Percentiles rank a stretch among this genome's conserved stretches.
Conservation (phyloP, 2,797 vertebrate species). For the Nothura maculosa region DNA sequence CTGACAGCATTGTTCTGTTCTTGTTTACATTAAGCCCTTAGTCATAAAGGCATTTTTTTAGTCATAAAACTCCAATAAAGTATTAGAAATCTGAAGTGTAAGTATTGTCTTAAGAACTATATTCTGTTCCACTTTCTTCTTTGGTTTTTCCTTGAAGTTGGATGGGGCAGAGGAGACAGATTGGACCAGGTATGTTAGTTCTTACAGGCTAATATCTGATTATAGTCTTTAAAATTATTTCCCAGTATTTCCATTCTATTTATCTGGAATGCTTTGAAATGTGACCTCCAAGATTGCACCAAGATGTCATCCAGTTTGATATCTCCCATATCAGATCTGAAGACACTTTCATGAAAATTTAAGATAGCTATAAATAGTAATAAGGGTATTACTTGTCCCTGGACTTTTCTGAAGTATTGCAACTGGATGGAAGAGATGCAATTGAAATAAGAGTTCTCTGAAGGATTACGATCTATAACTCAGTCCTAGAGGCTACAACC, state of each 20-base stretch:
- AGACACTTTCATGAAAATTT: neutral
- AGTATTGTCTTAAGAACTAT: neutral
- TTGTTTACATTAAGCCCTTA: neutral
- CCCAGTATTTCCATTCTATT: neutral
- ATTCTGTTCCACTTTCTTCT: neutral
- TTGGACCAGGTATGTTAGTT: neutral
- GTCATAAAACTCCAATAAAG: neutral
- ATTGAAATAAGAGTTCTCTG: neutral
- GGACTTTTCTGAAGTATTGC: neutral
- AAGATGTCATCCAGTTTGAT: neutral
- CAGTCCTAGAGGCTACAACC: neutral
- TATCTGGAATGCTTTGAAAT: accelerated
- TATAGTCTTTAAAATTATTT: neutral
- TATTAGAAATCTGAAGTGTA: neutral
- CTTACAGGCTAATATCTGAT: neutral
- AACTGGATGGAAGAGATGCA: neutral
- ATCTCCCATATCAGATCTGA: neutral
- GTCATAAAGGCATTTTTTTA: constrained; percentile 3
- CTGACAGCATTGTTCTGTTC: neutral
- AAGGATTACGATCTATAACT: neutral
- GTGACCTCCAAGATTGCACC: neutral
- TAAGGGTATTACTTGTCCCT: neutral
- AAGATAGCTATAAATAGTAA: neutral
- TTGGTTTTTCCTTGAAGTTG: neutral
- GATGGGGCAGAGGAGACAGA: neutral